These are phyloP conservation scores for Origma solitaria DNA, from an alignment of 2,113 vertebrate species.

Conservation along the genomic window DNA sequence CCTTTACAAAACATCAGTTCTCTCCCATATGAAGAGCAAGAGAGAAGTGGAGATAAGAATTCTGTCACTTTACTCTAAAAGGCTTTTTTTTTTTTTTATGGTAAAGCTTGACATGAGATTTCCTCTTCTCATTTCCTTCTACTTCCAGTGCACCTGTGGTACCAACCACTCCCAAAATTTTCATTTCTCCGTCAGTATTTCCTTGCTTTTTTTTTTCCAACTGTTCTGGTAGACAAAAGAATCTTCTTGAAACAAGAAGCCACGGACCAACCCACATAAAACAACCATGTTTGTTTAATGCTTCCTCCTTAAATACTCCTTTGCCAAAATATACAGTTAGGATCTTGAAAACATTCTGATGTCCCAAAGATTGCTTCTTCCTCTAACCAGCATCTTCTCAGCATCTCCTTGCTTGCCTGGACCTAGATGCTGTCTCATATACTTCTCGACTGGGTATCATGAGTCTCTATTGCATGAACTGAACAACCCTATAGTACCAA, in stretches of 20 bases:
- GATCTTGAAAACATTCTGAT: not conserved
- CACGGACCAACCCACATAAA: not conserved
- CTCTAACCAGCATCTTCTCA: not conserved
- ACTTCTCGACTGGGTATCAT: not conserved
- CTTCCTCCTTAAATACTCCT: not conserved
- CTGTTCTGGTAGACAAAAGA: not conserved
- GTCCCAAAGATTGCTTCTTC: not conserved
- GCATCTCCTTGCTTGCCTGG: not conserved
- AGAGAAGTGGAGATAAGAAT: not conserved
- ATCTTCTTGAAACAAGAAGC: not conserved
- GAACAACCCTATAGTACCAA: not conserved
- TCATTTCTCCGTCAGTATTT: not conserved
- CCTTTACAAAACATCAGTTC: not conserved
- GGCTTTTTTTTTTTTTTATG: not conserved
- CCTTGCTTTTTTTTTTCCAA: not conserved
- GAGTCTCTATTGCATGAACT: not conserved
- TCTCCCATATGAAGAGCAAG: not conserved
- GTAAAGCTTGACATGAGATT: not conserved
- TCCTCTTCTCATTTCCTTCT: not conserved
- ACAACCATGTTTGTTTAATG: not conserved
- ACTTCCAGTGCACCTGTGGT: not conserved
- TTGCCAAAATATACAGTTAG: not conserved
- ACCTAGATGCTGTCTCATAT: fast-evolving
- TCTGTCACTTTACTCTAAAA: not conserved
- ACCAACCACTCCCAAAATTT: not conserved